Base-by-base conservation (phyloP, 2,888 invertebrate species). In the Eugnorisma glareosa region DNA sequence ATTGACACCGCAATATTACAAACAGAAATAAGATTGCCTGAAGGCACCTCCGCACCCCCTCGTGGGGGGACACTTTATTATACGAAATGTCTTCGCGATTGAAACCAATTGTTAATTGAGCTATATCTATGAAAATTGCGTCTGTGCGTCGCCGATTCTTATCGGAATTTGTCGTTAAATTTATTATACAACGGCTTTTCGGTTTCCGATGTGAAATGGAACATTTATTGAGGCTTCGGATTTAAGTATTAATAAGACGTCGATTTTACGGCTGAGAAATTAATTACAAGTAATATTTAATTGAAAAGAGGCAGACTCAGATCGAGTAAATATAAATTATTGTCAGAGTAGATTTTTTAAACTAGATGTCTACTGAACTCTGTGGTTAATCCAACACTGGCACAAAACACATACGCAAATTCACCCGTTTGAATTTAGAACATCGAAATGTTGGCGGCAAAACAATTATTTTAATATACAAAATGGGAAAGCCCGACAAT, bases 101-200 rank as follows among this genome's bases (percentile, higher is more conserved):
- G 96, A 96, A 96, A 96, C 95, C 96, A 94, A 96, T 96, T 96
- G 96, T 96, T 96, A 96, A 96, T 96, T 96, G 96, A 96, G 96
- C 95, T 94, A 95, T 96, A 96, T 96, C 96, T 96, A 95, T 95
- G 96, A 96, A 95, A 96, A 95, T 96, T 94, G 94, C 94, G 95
- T 94, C 94, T 94, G 94, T 94, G 93, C 93, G 92, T 91, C 86
- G 91, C 91, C 94, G 96, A 96, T 96, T 94, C 95, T 95, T 96
- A 96, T 96, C 96, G 95, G 94, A 92, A 94, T 95, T 94, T 93
- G 94, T 93, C 95, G 95, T 95, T 93, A 93, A 95, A 96, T 95
- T 96, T 96, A 96, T 95, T 94, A 89, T 93, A 94, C 92, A 90
- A 91, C 92, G 90, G 93, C 92, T 92, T 93, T 91, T 90, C 92